Evolutionary conservation across 2,113 vertebrate species (phyloP).

Genomic region (Gulo gulo): DNA sequence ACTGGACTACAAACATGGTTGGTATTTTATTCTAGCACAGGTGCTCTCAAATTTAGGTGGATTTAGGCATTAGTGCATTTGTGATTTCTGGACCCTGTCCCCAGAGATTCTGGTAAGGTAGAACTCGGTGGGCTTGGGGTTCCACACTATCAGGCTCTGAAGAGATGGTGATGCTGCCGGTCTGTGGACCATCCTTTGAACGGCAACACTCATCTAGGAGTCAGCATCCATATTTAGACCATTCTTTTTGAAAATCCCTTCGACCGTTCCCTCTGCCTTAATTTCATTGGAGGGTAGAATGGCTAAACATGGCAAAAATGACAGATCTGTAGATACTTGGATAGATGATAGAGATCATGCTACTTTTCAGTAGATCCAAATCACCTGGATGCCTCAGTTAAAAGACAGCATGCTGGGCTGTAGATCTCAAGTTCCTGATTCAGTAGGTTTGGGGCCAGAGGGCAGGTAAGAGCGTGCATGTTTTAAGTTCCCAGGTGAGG

Average conservation of each 20-base stretch:
- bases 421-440: neutral
- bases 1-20: neutral
- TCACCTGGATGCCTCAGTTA: neutral
- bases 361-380: neutral
- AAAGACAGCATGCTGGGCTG: neutral
- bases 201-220: neutral
- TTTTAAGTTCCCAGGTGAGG: neutral
- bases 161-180: neutral
- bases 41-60: neutral
- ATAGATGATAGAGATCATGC: neutral
- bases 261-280: neutral
- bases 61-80: neutral
- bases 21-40: neutral
- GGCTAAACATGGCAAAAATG: neutral
- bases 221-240: neutral
- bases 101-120: neutral
- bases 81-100: neutral
- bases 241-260: neutral
- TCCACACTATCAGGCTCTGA: neutral
- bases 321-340: neutral
- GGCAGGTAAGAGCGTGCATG: neutral
- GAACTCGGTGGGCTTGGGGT: neutral
- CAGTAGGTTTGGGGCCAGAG: neutral
- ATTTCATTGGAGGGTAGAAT: neutral
- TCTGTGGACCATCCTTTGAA: neutral